Percentiles rank a stretch among this genome's conserved stretches.
Conservation (phyloP, 2,888 invertebrate species). For the Papilio gigon region DNA sequence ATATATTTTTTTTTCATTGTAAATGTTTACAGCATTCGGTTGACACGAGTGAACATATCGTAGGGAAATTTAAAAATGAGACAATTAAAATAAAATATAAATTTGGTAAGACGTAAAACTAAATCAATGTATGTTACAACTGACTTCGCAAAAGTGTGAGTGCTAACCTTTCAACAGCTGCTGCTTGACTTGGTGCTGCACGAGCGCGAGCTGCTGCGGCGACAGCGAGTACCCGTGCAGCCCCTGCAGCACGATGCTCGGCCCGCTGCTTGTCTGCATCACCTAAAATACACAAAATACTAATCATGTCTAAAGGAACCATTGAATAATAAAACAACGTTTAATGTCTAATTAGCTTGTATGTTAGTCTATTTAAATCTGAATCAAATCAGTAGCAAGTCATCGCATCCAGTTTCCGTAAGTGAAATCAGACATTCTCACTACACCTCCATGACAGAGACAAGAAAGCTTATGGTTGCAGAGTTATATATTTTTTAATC, state of each 20-base stretch:
- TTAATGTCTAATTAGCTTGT: neutral
- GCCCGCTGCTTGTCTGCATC: conserved; percentile 92
- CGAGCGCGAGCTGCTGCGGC: conserved; percentile 89
- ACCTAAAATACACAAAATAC: conserved; percentile 76
- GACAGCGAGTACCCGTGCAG: conserved; percentile 92
- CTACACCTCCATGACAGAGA: too few species aligned
- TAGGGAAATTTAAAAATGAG: neutral
- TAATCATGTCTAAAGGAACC: neutral
- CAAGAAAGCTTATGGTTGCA: too few species aligned
- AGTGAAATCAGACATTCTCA: too few species aligned
- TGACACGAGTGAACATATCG: neutral
- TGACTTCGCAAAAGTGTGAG: neutral
- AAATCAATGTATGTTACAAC: neutral
- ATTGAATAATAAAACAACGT: neutral
- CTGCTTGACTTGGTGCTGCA: conserved; percentile 95
- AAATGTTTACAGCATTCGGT: neutral
- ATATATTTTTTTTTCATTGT: neutral
- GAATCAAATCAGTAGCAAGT: too few species aligned
- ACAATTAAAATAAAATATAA: neutral
- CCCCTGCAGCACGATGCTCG: conserved; percentile 92
- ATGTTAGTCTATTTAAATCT: too few species aligned
- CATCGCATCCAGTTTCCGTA: too few species aligned
- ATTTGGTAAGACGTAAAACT: neutral
- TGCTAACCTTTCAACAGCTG: conserved; percentile 90
- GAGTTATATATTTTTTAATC: too few species aligned